These are phyloP conservation scores for Sycophila texana DNA, from an alignment of 2,888 invertebrate genomes.

Conservation along the genomic window DNA sequence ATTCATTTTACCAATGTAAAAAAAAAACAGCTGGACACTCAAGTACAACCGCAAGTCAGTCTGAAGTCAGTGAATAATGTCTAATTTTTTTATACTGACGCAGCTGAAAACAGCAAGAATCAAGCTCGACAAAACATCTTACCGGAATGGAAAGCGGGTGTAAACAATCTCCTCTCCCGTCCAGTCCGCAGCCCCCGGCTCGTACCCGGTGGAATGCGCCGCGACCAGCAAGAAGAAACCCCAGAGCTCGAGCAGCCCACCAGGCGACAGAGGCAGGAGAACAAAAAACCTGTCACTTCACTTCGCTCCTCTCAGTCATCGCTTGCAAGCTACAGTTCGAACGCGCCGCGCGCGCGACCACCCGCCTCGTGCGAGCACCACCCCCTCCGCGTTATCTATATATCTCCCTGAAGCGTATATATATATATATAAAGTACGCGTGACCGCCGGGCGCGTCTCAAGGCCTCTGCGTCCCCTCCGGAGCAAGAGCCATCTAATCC, in stretches of 20 bases:
- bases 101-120: too few relatives aligned
- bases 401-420: not conserved
- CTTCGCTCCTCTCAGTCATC: constrained; percentile 14
- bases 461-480: not conserved
- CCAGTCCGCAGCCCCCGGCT: too few relatives aligned
- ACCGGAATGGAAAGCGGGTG: too few relatives aligned
- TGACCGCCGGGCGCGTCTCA: not conserved
- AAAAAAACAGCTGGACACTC: too few relatives aligned
- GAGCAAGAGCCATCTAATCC: not conserved
- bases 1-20: too few relatives aligned
- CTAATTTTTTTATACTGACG: too few relatives aligned
- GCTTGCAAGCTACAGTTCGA: constrained; percentile 1
- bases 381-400: not conserved
- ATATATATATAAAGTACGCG: not conserved
- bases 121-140: too few relatives aligned
- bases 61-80: too few relatives aligned
- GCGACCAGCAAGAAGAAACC: not conserved
- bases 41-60: too few relatives aligned
- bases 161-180: too few relatives aligned
- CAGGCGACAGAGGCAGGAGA: not conserved
- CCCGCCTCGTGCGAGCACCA: constrained; percentile 6
- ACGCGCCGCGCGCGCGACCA: constrained; percentile 25
- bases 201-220: not conserved
- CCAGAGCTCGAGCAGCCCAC: not conserved
- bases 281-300: constrained; percentile 19